A percentile compares a stretch with the other conserved stretches of the same genome.
These are phyloP conservation scores for Philereme vetulata DNA, from an alignment of 2,888 invertebrate genomes.

Conservation along the genomic window DNA sequence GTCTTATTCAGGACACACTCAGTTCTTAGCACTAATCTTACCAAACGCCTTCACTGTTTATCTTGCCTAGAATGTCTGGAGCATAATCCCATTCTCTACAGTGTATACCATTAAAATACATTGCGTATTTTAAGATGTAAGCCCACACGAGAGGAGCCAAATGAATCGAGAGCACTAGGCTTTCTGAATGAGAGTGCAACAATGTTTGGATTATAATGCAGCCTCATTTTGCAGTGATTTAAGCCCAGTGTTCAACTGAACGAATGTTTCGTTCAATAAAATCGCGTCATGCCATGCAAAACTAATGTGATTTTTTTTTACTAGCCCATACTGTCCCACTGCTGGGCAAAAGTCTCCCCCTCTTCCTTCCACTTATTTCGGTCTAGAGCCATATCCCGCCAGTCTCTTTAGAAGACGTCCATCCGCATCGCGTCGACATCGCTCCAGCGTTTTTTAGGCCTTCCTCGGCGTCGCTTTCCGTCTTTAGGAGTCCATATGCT, in stretches of 20 bases:
- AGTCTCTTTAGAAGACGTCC: too few species aligned
- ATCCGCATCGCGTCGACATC: too few species aligned
- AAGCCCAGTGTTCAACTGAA: slow-evolving; percentile 5
- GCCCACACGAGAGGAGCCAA: slow-evolving; percentile 27
- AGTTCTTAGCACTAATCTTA: slow-evolving; percentile 72
- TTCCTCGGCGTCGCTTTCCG: too few species aligned
- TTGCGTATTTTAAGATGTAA: slow-evolving; percentile 48
- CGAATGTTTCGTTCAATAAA: not conserved
- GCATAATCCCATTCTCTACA: slow-evolving; percentile 70
- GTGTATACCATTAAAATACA: slow-evolving; percentile 67
- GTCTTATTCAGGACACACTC: slow-evolving; percentile 59
- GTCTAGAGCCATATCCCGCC: too few species aligned
- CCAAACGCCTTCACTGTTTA: slow-evolving; percentile 73
- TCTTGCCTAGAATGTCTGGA: slow-evolving; percentile 71
- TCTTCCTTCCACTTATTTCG: too few species aligned
- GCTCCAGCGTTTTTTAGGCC: too few species aligned
- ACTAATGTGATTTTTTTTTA: not conserved
- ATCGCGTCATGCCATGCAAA: too few species aligned
- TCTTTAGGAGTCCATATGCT: too few species aligned
- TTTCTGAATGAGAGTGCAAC: slow-evolving; percentile 15
- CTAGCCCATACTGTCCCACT: too few species aligned
- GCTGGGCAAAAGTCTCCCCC: too few species aligned
- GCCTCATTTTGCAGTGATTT: slow-evolving; percentile 14
- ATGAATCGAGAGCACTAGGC: slow-evolving; percentile 31
- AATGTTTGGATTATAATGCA: slow-evolving; percentile 17